Conservation (phyloP, 2,888 invertebrate genomes). For the Drosophila phalerata region DNA sequence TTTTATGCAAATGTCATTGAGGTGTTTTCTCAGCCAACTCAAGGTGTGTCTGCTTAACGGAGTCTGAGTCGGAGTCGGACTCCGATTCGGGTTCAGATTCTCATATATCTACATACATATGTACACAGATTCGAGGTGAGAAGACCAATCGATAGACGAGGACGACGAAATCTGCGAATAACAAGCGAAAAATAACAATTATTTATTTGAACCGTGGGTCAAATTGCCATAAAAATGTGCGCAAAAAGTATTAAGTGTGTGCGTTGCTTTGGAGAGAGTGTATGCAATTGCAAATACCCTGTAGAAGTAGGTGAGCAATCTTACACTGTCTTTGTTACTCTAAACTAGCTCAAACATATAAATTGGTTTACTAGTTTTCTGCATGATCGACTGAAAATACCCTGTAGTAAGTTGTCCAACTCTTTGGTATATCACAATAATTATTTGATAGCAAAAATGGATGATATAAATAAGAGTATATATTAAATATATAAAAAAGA, state of each 20-base stretch:
- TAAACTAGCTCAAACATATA: not conserved
- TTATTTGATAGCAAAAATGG: no score
- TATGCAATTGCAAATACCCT: not conserved
- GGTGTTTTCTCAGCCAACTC: conserved; percentile 52
- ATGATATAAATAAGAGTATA: not conserved
- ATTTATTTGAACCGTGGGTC: conserved; percentile 74
- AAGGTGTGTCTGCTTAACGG: conserved; percentile 33
- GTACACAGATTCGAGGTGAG: conserved; percentile 16
- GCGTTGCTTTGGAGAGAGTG: not conserved
- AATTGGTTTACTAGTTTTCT: not conserved
- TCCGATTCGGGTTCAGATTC: conserved; percentile 15
- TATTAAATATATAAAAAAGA: no score
- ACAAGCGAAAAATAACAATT: conserved; percentile 56
- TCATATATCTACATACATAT: conserved; percentile 1
- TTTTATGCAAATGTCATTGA: conserved; percentile 77
- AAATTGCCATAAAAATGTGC: conserved; percentile 41
- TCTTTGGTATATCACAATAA: not conserved
- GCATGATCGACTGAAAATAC: not conserved
- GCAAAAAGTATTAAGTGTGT: conserved; percentile 16
- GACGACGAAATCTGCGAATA: conserved; percentile 16
- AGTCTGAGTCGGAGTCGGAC: not conserved
- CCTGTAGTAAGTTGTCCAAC: not conserved
- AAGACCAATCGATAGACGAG: conserved; percentile 28
- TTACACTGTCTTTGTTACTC: not conserved
- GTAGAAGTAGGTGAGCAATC: not conserved